Evolutionary conservation across 2,797 vertebrate species (phyloP).

Genomic region (Crocidura indochinensis): DNA sequence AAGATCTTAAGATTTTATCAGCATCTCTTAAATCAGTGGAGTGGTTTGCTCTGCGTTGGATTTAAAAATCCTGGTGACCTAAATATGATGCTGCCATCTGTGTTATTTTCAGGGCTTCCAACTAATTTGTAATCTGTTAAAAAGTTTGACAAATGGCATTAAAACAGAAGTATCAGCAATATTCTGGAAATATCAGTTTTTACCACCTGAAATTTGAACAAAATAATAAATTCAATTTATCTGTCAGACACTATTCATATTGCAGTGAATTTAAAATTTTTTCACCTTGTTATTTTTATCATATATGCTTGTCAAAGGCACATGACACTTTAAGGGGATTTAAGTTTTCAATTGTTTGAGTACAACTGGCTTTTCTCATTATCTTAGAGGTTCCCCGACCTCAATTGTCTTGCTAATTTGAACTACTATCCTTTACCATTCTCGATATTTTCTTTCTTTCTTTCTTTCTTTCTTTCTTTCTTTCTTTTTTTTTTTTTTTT

Average conservation of each 20-base stretch:
- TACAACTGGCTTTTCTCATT: not conserved
- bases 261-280: conserved; percentile 81
- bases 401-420: not conserved
- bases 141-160: conserved; percentile 69
- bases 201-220: conserved; percentile 62
- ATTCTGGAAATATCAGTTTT: conserved; percentile 44
- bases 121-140: conserved; percentile 59
- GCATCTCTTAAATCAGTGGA: not conserved
- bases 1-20: not conserved
- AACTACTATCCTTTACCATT: not conserved
- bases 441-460: not conserved
- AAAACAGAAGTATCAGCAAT: conserved; percentile 70
- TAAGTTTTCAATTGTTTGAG: not conserved
- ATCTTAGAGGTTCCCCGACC: no score
- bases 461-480: no score
- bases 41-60: not conserved
- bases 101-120: not conserved
- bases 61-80: not conserved
- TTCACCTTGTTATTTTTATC: conserved; percentile 83
- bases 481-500: no score
- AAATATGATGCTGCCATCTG: not conserved
- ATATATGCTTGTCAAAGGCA: conserved; percentile 63
- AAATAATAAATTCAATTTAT: conserved; percentile 85
- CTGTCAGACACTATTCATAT: conserved; percentile 78
- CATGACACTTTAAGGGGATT: conserved; percentile 55